A percentile compares a stretch with the other conserved stretches of the same genome.
Conservation (phyloP, 2,797 vertebrate species). For the Danio albolineatus region DNA sequence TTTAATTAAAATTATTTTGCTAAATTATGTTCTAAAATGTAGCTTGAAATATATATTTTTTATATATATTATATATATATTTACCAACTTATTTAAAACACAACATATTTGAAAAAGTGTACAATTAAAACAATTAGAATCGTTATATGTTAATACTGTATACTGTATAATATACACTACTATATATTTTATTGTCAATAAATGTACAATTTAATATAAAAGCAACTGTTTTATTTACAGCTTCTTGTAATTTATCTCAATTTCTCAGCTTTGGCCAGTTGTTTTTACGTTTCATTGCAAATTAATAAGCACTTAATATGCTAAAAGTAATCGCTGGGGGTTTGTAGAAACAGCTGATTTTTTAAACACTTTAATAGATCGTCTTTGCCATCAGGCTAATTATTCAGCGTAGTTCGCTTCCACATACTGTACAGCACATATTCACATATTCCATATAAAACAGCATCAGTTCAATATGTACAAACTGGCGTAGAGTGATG, state of each 20-base stretch:
- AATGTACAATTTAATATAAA: not conserved
- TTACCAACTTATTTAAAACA: too few species aligned
- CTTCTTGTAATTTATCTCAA: not conserved
- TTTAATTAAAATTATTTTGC: too few species aligned
- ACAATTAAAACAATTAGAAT: not conserved
- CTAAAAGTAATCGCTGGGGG: not conserved
- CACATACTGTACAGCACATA: not conserved
- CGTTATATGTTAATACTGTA: not conserved
- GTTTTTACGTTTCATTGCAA: conserved; percentile 24
- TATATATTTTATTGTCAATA: not conserved
- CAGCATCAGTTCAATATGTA: not conserved
- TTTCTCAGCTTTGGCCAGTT: conserved; percentile 3
- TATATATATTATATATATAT: too few species aligned
- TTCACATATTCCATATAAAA: not conserved
- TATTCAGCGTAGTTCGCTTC: not conserved
- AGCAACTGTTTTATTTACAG: not conserved
- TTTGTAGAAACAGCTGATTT: not conserved
- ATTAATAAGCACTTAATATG: not conserved
- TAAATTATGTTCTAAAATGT: too few species aligned
- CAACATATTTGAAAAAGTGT: too few species aligned
- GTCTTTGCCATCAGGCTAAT: not conserved
- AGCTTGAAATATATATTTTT: too few species aligned
- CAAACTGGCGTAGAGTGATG: not conserved
- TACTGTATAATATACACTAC: too few species aligned
- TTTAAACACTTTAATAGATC: not conserved